Evolutionary conservation across 2,113 vertebrate species (phyloP).

Genomic region (Heptranchias perlo): DNA sequence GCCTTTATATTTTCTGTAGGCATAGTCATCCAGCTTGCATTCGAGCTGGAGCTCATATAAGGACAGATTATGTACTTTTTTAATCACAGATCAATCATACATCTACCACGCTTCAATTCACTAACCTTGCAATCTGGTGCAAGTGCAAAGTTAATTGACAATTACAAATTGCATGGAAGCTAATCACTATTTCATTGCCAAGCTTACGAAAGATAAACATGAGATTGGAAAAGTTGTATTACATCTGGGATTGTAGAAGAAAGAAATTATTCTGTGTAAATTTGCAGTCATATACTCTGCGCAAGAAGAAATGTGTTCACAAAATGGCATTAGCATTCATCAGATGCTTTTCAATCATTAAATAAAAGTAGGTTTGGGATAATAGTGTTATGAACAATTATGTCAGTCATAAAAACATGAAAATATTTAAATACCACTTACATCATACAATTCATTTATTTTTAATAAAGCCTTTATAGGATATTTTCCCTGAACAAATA

Average conservation of each 20-base stretch:
- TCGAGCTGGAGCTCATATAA: constrained; percentile 6
- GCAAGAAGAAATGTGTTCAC: constrained; percentile 10
- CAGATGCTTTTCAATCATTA: constrained; percentile 14
- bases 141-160: constrained; percentile 38
- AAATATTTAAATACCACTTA: constrained; percentile 20
- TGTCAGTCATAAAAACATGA: constrained; percentile 22
- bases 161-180: constrained; percentile 38
- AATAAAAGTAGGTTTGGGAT: not conserved
- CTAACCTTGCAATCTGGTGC: constrained; percentile 36
- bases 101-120: constrained; percentile 37
- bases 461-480: not conserved
- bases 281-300: constrained; percentile 17
- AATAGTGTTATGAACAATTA: constrained; percentile 23
- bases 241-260: constrained; percentile 29
- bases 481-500: constrained; percentile 8
- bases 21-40: constrained; percentile 32
- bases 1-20: constrained; percentile 30
- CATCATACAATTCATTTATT: constrained; percentile 22
- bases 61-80: constrained; percentile 36
- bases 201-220: constrained; percentile 34
- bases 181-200: constrained; percentile 36
- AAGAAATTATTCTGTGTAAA: constrained; percentile 37
- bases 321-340: constrained; percentile 33
- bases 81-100: constrained; percentile 37
- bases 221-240: constrained; percentile 36